A percentile compares a stretch with the other conserved stretches of the same genome.
Evolutionary conservation across 2,888 invertebrate genomes (phyloP).

Genomic region (Drosophila infuscata): DNA sequence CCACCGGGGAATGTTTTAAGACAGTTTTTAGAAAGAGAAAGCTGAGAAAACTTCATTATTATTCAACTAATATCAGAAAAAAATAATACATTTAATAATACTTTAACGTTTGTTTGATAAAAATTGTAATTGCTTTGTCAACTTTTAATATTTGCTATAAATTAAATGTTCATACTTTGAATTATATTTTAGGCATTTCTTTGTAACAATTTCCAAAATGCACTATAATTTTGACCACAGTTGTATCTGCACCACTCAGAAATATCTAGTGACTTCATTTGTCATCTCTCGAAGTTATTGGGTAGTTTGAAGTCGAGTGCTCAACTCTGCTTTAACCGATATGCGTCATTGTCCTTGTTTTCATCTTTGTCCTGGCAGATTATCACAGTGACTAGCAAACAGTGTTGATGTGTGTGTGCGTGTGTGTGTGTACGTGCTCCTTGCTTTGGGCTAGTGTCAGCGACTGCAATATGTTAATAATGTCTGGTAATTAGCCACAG

Average conservation of each 20-base stretch:
- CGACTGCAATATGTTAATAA: constrained; percentile 68
- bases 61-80: not conserved
- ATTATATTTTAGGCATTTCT: not conserved
- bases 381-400: constrained; percentile 45
- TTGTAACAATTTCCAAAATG: not conserved
- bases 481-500: constrained; percentile 64
- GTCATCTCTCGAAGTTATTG: not conserved
- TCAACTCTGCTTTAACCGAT: not conserved
- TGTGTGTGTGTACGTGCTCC: constrained; percentile 8
- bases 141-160: not conserved
- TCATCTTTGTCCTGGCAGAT: constrained; percentile 25
- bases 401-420: constrained; percentile 24
- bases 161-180: not conserved
- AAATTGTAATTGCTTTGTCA: not conserved
- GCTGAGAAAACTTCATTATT: not conserved
- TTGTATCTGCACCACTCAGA: not conserved
- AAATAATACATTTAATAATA: too few relatives aligned
- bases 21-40: not conserved
- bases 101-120: too few relatives aligned
- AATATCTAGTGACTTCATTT: not conserved
- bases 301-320: constrained; percentile 18
- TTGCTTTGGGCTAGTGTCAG: constrained; percentile 19
- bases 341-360: constrained; percentile 6
- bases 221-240: not conserved
- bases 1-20: not conserved